Evolutionary conservation across 2,113 vertebrate species (phyloP).

Genomic region (Varanus salvator): DNA sequence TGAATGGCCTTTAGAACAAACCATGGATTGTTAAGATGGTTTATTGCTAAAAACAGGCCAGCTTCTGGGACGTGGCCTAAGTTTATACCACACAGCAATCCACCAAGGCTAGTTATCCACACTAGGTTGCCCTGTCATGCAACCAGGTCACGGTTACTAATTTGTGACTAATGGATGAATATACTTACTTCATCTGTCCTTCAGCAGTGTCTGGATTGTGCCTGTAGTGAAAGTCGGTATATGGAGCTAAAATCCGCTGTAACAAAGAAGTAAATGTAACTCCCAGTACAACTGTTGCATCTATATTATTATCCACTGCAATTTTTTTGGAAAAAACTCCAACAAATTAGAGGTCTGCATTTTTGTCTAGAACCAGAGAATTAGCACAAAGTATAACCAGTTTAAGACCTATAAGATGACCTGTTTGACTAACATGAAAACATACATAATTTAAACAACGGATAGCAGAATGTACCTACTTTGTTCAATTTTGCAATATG

Average conservation of each 20-base stretch:
- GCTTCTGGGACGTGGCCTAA: too few relatives aligned
- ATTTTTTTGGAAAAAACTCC: slow-evolving; percentile 26
- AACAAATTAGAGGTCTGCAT: not conserved
- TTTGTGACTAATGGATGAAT: not conserved
- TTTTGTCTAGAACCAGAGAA: not conserved
- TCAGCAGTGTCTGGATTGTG: slow-evolving; percentile 97
- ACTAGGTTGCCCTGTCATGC: too few relatives aligned
- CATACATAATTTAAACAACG: not conserved
- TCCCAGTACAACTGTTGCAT: not conserved
- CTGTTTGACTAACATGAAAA: not conserved
- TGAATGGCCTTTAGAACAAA: too few relatives aligned
- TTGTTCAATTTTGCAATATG: not conserved
- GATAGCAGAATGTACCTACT: not conserved
- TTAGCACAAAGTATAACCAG: not conserved
- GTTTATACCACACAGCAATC: too few relatives aligned
- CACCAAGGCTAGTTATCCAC: too few relatives aligned
- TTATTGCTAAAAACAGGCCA: too few relatives aligned
- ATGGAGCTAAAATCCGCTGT: slow-evolving; percentile 97
- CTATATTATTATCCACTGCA: not conserved
- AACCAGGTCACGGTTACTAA: not conserved
- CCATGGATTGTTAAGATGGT: too few relatives aligned
- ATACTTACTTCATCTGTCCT: slow-evolving; percentile 96
- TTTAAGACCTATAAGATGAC: not conserved
- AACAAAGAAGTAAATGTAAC: slow-evolving; percentile 52
- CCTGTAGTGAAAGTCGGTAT: slow-evolving; percentile 99